Percentiles rank a stretch among this genome's conserved stretches.
These are phyloP conservation scores for Drosophila neonasuta DNA, from an alignment of 2,888 invertebrate genomes.

Conservation along the genomic window DNA sequence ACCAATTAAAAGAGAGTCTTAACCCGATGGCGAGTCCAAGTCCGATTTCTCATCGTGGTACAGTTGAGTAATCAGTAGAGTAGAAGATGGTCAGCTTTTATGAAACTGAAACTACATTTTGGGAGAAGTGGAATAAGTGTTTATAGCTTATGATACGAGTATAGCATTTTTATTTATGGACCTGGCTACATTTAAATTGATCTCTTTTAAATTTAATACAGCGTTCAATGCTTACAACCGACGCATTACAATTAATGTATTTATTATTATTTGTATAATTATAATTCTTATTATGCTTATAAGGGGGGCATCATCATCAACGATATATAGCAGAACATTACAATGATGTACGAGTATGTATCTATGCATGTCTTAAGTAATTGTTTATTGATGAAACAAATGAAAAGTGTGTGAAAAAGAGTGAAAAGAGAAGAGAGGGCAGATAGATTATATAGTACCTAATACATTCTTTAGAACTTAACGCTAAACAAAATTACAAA, in stretches of 20 bases:
- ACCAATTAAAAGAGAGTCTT: slow-evolving; percentile 61
- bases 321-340: slow-evolving; percentile 2
- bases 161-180: slow-evolving; percentile 18
- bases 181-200: slow-evolving; percentile 37
- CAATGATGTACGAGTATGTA: slow-evolving; percentile 11
- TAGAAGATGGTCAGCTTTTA: neutral
- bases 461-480: slow-evolving; percentile 44
- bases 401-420: neutral
- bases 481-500: slow-evolving; percentile 32
- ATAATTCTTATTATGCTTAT: slow-evolving; percentile 6
- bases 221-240: slow-evolving; percentile 66
- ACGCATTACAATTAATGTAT: slow-evolving; percentile 35
- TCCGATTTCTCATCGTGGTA: slow-evolving; percentile 25
- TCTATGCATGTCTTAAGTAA: slow-evolving; percentile 12
- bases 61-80: slow-evolving; percentile 34
- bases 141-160: neutral
- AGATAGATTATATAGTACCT: slow-evolving; percentile 20
- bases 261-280: slow-evolving; percentile 2
- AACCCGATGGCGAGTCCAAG: slow-evolving; percentile 18
- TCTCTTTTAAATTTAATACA: slow-evolving; percentile 43
- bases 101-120: slow-evolving; percentile 9
- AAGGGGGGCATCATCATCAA: slow-evolving; percentile 10
- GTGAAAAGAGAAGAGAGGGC: neutral
- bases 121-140: slow-evolving; percentile 2
- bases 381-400: slow-evolving; percentile 2